phyloP scores from a whole-genome alignment of 2,797 vertebrate species.

The Lagodon rhomboides region DNA sequence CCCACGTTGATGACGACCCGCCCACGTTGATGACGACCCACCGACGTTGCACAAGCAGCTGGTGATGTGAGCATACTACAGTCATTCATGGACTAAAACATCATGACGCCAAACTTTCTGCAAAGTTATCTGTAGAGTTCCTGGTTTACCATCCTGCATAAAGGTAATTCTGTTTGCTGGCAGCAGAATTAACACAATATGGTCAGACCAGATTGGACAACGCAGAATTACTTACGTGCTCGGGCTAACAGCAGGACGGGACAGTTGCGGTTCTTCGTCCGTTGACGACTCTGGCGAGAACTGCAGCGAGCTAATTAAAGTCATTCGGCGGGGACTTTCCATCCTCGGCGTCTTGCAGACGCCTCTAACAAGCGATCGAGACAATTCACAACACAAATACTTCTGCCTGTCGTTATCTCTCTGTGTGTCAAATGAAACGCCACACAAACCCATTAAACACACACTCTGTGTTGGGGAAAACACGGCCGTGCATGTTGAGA shows the following conservation, averaged over 20 bases:
- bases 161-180: too few relatives aligned
- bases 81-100: too few relatives aligned
- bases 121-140: too few relatives aligned
- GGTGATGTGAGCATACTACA: background rate
- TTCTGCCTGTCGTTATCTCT: background rate
- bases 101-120: too few relatives aligned
- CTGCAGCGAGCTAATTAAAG: background rate
- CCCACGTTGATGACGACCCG: too few relatives aligned
- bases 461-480: conserved; percentile 13
- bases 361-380: background rate
- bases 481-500: conserved; percentile 6
- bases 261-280: background rate
- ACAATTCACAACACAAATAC: background rate
- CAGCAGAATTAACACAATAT: background rate
- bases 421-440: background rate
- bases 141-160: background rate
- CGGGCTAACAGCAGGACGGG: background rate
- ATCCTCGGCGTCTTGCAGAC: background rate
- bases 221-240: background rate
- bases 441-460: conserved; percentile 26
- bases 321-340: background rate
- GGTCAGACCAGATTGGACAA: background rate
- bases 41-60: background rate
- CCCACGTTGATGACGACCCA: too few relatives aligned
- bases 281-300: background rate